These are phyloP conservation scores for Antheraea assamensis DNA, from an alignment of 2,888 invertebrate species.

Conservation along the genomic window DNA sequence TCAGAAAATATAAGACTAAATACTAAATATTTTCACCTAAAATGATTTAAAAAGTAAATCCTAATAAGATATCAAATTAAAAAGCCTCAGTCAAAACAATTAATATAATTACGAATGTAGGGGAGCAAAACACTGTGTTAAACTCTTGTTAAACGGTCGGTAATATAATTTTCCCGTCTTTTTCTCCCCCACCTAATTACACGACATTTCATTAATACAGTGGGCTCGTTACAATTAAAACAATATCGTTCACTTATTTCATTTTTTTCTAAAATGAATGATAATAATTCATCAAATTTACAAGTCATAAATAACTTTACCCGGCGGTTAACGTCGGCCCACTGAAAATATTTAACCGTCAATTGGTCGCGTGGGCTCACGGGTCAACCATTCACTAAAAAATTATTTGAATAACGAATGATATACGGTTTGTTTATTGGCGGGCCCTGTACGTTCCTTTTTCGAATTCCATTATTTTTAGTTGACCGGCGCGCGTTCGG, in stretches of 20 bases:
- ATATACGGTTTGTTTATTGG: slow-evolving; percentile 83
- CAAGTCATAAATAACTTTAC: slow-evolving; percentile 53
- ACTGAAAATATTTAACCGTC: slow-evolving; percentile 79
- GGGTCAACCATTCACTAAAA: slow-evolving; percentile 78
- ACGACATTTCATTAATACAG: slow-evolving; percentile 77
- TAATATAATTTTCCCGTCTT: slow-evolving; percentile 76
- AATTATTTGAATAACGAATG: slow-evolving; percentile 80
- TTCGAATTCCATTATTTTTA: slow-evolving; percentile 73
- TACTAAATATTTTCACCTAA: not conserved
- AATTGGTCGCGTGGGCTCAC: slow-evolving; percentile 78
- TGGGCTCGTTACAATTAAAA: slow-evolving; percentile 70
- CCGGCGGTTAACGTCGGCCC: slow-evolving; percentile 62
- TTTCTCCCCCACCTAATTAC: slow-evolving; percentile 78
- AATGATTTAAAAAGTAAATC: not conserved
- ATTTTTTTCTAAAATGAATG: slow-evolving; percentile 13
- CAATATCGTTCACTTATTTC: slow-evolving; percentile 43
- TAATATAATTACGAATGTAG: slow-evolving; percentile 73
- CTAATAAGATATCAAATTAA: slow-evolving; percentile 13
- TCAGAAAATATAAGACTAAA: not conserved
- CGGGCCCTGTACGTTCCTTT: slow-evolving; percentile 73
- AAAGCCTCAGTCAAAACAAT: slow-evolving; percentile 50
- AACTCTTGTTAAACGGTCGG: slow-evolving; percentile 68
- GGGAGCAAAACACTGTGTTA: slow-evolving; percentile 70
- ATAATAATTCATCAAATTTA: slow-evolving; percentile 50
- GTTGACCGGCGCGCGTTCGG: slow-evolving; percentile 72